A percentile compares a stretch with the other conserved stretches of the same genome.
phyloP scores from a whole-genome alignment of 2,888 invertebrate genomes.

The Aporophyla lueneburgensis region DNA sequence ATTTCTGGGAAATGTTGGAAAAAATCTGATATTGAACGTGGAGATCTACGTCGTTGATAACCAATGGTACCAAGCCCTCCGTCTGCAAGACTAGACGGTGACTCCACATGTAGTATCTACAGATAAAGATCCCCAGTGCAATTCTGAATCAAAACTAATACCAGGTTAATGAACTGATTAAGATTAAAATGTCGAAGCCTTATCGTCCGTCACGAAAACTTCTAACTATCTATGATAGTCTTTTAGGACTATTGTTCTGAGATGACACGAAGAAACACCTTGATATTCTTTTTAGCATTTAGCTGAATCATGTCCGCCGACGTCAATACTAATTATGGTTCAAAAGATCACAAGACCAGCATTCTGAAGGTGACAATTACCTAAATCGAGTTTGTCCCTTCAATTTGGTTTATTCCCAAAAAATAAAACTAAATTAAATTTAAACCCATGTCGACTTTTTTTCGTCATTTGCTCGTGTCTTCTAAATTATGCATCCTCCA shows the following conservation, averaged over 20 bases:
- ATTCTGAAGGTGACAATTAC: constrained; percentile 51
- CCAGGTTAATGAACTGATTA: constrained; percentile 62
- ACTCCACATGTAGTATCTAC: constrained; percentile 14
- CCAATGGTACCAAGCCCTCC: not conserved
- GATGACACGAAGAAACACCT: constrained; percentile 55
- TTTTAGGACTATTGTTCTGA: constrained; percentile 24
- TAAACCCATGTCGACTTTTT: not conserved
- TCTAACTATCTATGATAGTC: constrained; percentile 23
- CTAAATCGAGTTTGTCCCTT: constrained; percentile 27
- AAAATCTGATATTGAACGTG: not conserved
- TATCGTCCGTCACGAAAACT: constrained; percentile 41
- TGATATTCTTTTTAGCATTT: constrained; percentile 48
- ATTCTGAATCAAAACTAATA: constrained; percentile 44
- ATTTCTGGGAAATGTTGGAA: not conserved
- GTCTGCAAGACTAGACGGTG: constrained; percentile 23
- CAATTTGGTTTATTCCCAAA: constrained; percentile 28
- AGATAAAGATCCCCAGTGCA: constrained; percentile 41
- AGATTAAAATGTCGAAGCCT: constrained; percentile 32
- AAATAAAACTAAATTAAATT: constrained; percentile 27
- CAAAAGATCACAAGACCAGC: constrained; percentile 40
- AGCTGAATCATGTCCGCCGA: constrained; percentile 42
- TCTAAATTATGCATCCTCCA: not conserved
- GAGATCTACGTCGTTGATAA: constrained; percentile 20
- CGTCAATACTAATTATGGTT: constrained; percentile 51
- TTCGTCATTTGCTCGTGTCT: constrained; percentile 1